These are phyloP conservation scores for Cheiracanthium punctorium DNA, from an alignment of 2,888 invertebrate genomes.

Conservation along the genomic window DNA sequence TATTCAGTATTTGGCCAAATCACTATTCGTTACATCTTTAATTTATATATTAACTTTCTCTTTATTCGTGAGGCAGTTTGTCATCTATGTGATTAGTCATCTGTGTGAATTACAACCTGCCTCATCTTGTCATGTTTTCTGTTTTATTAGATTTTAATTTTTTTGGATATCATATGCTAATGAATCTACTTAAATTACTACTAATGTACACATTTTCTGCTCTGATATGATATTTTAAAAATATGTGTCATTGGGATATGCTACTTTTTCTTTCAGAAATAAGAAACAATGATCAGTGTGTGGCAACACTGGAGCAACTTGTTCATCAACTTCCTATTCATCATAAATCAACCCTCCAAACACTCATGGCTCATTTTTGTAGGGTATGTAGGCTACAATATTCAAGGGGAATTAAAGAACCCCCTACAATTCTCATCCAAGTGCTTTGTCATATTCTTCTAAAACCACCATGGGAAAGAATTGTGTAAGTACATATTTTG, in stretches of 20 bases:
- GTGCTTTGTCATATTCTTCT: constrained; percentile 84
- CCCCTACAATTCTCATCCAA: constrained; percentile 83
- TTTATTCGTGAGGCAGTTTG: too few relatives aligned
- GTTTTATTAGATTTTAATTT: too few relatives aligned
- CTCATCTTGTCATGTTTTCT: too few relatives aligned
- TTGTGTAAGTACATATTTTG: constrained; percentile 80
- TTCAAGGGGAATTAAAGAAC: constrained; percentile 81
- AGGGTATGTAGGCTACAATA: constrained; percentile 84
- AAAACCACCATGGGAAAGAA: constrained; percentile 85
- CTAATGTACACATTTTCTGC: too few relatives aligned
- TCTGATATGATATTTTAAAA: too few relatives aligned
- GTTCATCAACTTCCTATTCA: constrained; percentile 81
- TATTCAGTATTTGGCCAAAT: too few relatives aligned
- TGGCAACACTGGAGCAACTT: constrained; percentile 79
- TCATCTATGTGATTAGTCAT: too few relatives aligned
- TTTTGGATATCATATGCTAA: too few relatives aligned
- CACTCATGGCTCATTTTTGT: constrained; percentile 84
- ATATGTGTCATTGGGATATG: not conserved
- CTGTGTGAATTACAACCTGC: too few relatives aligned
- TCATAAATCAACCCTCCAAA: constrained; percentile 81
- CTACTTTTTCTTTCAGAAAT: constrained; percentile 51
- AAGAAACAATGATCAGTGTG: constrained; percentile 80
- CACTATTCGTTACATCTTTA: too few relatives aligned
- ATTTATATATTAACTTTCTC: too few relatives aligned
- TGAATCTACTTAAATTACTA: too few relatives aligned